Evolutionary conservation across 2,888 invertebrate genomes (phyloP), one percentile per base, ranked within the genome.

Genomic region (Eupithecia abbreviata): DNA sequence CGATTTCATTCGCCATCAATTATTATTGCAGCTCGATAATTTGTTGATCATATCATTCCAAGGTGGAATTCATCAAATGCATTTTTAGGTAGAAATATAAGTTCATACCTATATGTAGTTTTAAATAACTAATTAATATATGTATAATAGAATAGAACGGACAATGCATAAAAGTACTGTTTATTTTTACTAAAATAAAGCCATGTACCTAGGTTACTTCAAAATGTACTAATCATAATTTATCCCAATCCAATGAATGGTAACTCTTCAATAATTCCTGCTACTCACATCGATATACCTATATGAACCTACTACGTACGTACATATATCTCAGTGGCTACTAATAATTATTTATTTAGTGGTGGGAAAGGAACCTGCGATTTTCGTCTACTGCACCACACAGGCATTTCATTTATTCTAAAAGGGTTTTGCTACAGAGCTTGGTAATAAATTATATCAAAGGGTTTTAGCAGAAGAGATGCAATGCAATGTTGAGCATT

Each of bases 1-100:
- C 72, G 78, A 80, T 82, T 83, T 80, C 74, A 75, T 80, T 76
- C 62, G 72, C 67, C 75, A 79, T 72, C 76, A 72, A 66, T 79
- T 68, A 66, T 79, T 68, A 77, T 78, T 72, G 77, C 70, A 69
- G 15, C 47, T 30, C 47, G 67, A 71, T 76, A 66, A 68, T 75
- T 78, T 78, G 75, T 73, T 73, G 47, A 77, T 71, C 71, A 71
- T 75, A 73, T 72, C 47, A 62, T 77, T 77, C 69, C 43, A 43
- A 70, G 69, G 69, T 69, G 47, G 47, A 69, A 30, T 69, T 18
- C 47, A 69, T 69, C 18, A 45, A 0, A 0, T 45, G 18, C 43
- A 47, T 18, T 47, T 12, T 47, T 12, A 18, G 47, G 47, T 30
- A 10, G 43, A 45, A 47, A 69, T 42, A 13, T 12, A 42, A 5